Base-by-base conservation (phyloP, 2,888 invertebrate genomes). In the Phaonia tiefii region DNA sequence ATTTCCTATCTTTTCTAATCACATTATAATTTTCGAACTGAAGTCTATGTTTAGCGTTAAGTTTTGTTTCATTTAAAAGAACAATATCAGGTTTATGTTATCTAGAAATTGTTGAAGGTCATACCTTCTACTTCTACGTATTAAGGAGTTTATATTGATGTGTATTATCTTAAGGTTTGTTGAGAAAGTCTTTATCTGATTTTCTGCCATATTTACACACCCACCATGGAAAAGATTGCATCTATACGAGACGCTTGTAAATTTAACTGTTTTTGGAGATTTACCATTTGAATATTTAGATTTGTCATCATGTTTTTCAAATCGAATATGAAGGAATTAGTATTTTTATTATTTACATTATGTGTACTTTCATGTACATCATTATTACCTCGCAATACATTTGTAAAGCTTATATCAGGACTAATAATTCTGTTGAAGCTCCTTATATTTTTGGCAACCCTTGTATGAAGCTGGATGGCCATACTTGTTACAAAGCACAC, bases 211-310 rank as follows among this genome's bases (percentile, higher is more conserved):
- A 44, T 44, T 46, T 49, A 66, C 26, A 2, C 15, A 15, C 31
- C 49, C 25, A 66, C 26, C 49, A 49, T 66, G 26, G 31, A 66
- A 49, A 66, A 66, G 0, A 49, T 65, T 42, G n/a, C n/a, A n/a
- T n/a, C n/a, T n/a, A n/a, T n/a, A n/a, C n/a, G n/a, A n/a, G n/a
- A n/a, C n/a, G n/a, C n/a, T n/a, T n/a, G n/a, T n/a, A n/a, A n/a
- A n/a, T n/a, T n/a, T n/a, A n/a, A n/a, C n/a, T n/a, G n/a, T 20
- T 66, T 15, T 49, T 42, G 37, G 11, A 63, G 20, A 20, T 63
- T 63, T 42, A 46, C n/a, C n/a, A 46, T 46, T n/a, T 46, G 46
- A 7, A 15, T 46, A 15, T 2, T n/a, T 15, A 46, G 4, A 46
- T n/a, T n/a, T n/a, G 7, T 1, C 46, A 46, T 46, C n/a, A n/a